Evolutionary conservation across 2,113 vertebrate genomes (phyloP).

Genomic region (Labrus mixtus): DNA sequence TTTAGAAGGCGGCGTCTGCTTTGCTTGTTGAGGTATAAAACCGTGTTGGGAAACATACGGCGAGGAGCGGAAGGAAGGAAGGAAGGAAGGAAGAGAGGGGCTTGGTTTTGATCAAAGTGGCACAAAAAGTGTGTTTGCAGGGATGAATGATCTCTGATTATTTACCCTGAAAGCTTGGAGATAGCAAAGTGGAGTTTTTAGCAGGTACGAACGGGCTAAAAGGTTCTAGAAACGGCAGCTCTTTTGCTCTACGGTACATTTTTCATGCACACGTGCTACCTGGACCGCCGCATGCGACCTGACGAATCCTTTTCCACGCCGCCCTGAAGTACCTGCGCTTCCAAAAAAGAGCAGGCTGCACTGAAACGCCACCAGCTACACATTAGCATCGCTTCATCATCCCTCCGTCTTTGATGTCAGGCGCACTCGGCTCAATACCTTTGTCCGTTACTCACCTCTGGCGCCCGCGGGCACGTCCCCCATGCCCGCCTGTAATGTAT

Average conservation of each 20-base stretch:
- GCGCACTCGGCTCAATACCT: constrained; percentile 48
- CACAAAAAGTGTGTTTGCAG: constrained; percentile 6
- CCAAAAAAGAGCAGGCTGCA: constrained; percentile 5
- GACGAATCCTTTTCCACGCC: constrained; percentile 34
- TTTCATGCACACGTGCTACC: constrained; percentile 26
- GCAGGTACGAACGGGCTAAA: constrained; percentile 50
- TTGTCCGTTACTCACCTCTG: constrained; percentile 61
- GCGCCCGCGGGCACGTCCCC: constrained; percentile 42
- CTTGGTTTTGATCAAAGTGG: constrained; percentile 17
- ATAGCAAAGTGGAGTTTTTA: constrained; percentile 46
- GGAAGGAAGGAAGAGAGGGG: constrained; percentile 46
- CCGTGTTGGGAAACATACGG: constrained; percentile 67
- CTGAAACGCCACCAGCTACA: constrained; percentile 6
- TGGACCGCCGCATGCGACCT: constrained; percentile 20
- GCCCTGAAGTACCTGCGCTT: constrained; percentile 42
- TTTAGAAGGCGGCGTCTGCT: constrained; percentile 83
- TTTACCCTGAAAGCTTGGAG: constrained; percentile 34
- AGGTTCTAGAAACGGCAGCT: constrained; percentile 8
- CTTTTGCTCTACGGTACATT: constrained; percentile 8
- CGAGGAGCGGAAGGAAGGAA: constrained; percentile 38
- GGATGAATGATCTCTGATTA: constrained; percentile 67
- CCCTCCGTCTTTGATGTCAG: constrained; percentile 57
- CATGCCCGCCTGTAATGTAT: constrained; percentile 65
- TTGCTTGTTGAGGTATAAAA: constrained; percentile 69
- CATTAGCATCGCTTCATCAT: constrained; percentile 57